Base-by-base conservation (phyloP, 2,888 invertebrate genomes). In the Lasiommata megera region DNA sequence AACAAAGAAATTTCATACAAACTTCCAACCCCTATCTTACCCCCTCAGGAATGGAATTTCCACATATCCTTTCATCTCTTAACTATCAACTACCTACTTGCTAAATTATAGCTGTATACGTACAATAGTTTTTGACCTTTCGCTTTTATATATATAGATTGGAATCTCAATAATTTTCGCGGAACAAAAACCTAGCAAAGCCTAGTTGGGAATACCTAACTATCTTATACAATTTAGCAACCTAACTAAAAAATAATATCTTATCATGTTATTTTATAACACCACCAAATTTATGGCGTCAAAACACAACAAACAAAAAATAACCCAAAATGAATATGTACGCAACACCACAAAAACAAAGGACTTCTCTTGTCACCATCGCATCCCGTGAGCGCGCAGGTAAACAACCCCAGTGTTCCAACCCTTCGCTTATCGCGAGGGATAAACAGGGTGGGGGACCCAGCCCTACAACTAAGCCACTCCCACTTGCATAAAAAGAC, bases 401-500 rank as follows among this genome's bases (percentile, higher is more conserved):
- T 63, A 66, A 55, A 31, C 58, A 60, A 60, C 61, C 65, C 69
- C 58, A 54, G 54, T 31, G 46, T 16, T 6, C 31, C 46, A 46
- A 46, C 46, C 46, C 46, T 46, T 46, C 31, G 44, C 44, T 44
- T 44, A 29, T 44, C 44, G 46, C 16, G 11, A 29, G 46, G 46
- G 46, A 9, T 16, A 16, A 3, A 54, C 29, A 12, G 54, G 52
- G 63, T 54, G 62, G 71, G n/a, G 64, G 67, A 59, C 50, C 40
- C 58, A 66, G 51, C 62, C 53, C 60, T 67, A 38, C 53, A 66
- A n/a, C n/a, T n/a, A n/a, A 59, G 61, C 61, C 62, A 59, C 54
- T 61, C 70, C 58, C 62, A 54, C 31, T 68, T 56, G 57, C 62
- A 62, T 34, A 66, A 64, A 70, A 52, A 60, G 71, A 48, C 60